Evolutionary conservation across 1,140 invertebrate genomes (phyloP), one percentile per base, ranked within the genome.

Genomic region (Brachionus calyciflorus): DNA sequence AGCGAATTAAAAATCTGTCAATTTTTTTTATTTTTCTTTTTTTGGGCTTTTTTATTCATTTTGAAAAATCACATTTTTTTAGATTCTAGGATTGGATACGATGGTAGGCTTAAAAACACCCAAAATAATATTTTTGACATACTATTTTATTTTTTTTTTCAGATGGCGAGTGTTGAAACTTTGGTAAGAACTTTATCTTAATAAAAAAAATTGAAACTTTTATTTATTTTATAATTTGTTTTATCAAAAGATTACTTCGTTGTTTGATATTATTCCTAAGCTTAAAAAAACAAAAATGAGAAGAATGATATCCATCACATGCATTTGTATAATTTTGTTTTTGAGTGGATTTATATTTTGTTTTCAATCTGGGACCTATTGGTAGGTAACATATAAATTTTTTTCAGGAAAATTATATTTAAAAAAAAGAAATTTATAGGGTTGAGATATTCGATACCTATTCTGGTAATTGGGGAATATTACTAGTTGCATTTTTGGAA

Each of bases 401-500:
- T 10, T 10, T 37, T 37, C 19, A 3, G 33, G 9, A 24, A 24
- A 19, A 37, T 44, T 21, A 21, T 14, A 65, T 41, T 44, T 65
- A n/a, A n/a, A n/a, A n/a, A n/a, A n/a, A n/a, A n/a, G n/a, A n/a
- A n/a, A n/a, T 65, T 10, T 65, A 12, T 28, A 65, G 60, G 60
- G 40, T 65, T 44, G 89, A 90, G 84, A 79, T 91, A 77, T 90
- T 90, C 87, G 90, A 91, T 80, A 89, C 88, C 80, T 91, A 91
- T 80, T 89, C 89, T 12, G 89, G 91, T 9, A 86, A 84, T 79
- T 88, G 88, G 78, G 89, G 90, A 21, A 88, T 90, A 84, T 87
- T 90, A 14, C 88, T 92, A 0, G 90, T 92, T 19, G 85, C 89
- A 14, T 82, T 90, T 28, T 85, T 90, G 75, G 91, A 93, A 85